Evolutionary conservation across 2,797 vertebrate species (phyloP).

Genomic region (Telmatherina bonti): DNA sequence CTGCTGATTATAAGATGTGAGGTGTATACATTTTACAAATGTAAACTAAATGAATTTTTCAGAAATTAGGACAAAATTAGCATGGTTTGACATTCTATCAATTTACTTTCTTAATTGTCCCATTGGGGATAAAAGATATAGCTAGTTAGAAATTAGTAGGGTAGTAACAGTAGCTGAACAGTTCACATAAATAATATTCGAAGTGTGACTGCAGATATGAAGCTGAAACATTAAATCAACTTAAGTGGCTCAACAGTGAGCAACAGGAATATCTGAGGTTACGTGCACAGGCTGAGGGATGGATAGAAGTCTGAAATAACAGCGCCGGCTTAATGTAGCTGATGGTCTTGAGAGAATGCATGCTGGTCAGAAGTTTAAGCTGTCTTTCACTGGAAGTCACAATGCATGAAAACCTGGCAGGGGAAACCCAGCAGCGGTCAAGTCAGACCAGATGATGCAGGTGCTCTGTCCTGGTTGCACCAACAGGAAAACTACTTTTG

Average conservation of each 20-base stretch:
- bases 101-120: too few relatives aligned
- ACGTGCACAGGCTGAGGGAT: not conserved
- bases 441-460: not conserved
- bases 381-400: not conserved
- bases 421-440: not conserved
- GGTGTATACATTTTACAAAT: too few relatives aligned
- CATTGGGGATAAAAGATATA: too few relatives aligned
- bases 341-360: not conserved
- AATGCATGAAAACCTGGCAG: not conserved
- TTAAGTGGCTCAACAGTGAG: not conserved
- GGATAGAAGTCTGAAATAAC: not conserved
- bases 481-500: not conserved
- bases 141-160: not conserved
- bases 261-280: not conserved
- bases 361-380: not conserved
- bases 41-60: too few relatives aligned
- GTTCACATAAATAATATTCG: not conserved
- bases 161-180: not conserved
- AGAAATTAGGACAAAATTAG: too few relatives aligned
- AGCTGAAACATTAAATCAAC: not conserved
- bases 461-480: not conserved
- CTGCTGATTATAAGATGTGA: too few relatives aligned
- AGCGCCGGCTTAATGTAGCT: not conserved
- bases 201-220: not conserved
- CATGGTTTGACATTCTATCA: too few relatives aligned